Base-by-base conservation (phyloP, 2,888 invertebrate genomes). In the Eupithecia insigniata region DNA sequence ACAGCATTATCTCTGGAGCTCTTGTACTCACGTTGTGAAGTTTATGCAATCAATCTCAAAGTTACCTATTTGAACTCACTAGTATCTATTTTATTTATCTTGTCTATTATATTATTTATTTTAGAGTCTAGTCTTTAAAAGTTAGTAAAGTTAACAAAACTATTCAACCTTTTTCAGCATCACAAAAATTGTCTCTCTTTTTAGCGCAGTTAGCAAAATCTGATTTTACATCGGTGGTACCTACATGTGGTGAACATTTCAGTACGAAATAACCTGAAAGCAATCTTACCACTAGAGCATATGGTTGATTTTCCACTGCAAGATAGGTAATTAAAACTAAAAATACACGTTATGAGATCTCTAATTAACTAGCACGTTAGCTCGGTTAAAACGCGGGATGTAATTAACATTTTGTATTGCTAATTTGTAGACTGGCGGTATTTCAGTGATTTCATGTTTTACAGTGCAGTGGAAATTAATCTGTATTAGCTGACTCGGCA, bases 341-440 rank as follows among this genome's bases (percentile, higher is more conserved):
- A 80, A 81, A 79, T 77, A 79, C 78, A 78, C 81, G 79, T 81
- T 83, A 83, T 83, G 82, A 84, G 80, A 82, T 81, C 81, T 80
- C 81, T 83, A 84, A 84, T 85, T 85, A 85, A 82, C 83, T 78
- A 76, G 78, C 78, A 78, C 79, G 79, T 76, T 71, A 80, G 81
- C 75, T 79, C 78, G 81, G 81, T 81, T 82, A 82, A 83, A 65
- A 76, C 77, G 51, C 51, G 77, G 78, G 76, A 80, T 80, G 78
- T 81, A 82, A 83, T 82, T 83, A 81, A 65, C 79, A 79, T 80
- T 80, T 77, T 74, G 76, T 77, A 76, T 78, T 64, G 67, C 73
- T 76, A 73, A 77, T 75, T 77, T 74, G 69, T 66, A 61, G 34
- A 67, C 65, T 55, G 8, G 39, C 30, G 58, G 43, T 61, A 69